phyloP scores from a whole-genome alignment of 2,113 vertebrate genomes.

The Rhegmatorhina hoffmannsi region DNA sequence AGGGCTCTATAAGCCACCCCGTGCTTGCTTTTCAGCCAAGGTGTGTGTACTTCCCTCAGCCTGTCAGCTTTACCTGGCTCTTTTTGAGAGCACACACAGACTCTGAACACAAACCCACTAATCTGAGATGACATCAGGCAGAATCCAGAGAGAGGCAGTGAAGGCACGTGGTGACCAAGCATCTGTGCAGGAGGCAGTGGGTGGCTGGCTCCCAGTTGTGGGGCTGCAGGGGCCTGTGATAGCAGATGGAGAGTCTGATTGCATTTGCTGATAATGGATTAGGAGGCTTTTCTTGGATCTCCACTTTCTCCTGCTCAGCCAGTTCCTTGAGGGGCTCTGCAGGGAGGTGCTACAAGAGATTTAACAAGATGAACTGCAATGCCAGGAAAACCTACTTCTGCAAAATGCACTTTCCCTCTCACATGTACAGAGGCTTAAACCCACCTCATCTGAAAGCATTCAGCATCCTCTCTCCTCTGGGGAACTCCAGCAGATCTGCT shows the following conservation, averaged over 20 bases:
- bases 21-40: background rate
- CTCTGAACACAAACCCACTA: background rate
- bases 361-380: constrained; percentile 23
- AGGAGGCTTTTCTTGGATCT: constrained; percentile 41
- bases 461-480: background rate
- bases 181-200: background rate
- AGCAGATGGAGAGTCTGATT: constrained; percentile 33
- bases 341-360: constrained; percentile 7
- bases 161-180: background rate
- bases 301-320: background rate
- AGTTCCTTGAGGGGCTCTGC: constrained; percentile 20
- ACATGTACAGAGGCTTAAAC: background rate
- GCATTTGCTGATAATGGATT: constrained; percentile 9
- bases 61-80: background rate
- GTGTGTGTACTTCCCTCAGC: background rate
- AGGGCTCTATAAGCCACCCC: background rate
- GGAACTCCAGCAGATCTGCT: background rate
- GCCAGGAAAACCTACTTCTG: constrained; percentile 19
- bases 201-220: background rate
- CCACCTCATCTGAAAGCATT: background rate
- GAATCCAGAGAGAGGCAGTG: rapidly evolving
- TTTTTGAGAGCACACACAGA: background rate
- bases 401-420: background rate
- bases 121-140: background rate
- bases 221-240: background rate